Evolutionary conservation across 1,140 invertebrate genomes (phyloP).

Genomic region (Venturia canescens): DNA sequence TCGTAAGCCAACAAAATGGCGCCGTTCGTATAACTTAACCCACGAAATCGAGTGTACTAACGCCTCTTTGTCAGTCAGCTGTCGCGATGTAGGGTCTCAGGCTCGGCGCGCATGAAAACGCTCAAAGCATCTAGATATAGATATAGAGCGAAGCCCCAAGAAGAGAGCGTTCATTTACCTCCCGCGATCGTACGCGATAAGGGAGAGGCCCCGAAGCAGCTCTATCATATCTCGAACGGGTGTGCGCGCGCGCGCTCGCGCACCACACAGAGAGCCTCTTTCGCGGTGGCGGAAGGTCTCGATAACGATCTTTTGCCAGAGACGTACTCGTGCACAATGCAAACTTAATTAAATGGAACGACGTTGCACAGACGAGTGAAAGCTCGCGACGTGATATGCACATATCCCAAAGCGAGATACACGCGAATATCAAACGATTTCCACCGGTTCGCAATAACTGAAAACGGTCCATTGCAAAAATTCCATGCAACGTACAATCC

Average conservation of each 20-base stretch:
- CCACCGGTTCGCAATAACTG: neutral
- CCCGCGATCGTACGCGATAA: constrained; percentile 58
- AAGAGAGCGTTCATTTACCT: constrained; percentile 62
- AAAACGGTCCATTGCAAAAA: neutral
- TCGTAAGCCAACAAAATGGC: neutral
- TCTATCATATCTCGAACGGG: constrained; percentile 62
- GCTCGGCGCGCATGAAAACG: constrained; percentile 22
- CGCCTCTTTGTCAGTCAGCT: constrained; percentile 33
- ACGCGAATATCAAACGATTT: constrained; percentile 16
- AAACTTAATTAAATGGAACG: constrained; percentile 71
- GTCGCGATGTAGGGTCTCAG: constrained; percentile 43
- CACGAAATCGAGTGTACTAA: neutral
- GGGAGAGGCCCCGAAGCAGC: constrained; percentile 47
- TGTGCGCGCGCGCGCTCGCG: constrained; percentile 14
- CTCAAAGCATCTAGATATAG: constrained; percentile 9
- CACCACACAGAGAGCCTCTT: neutral
- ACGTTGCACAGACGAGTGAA: constrained; percentile 42
- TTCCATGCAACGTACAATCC: neutral
- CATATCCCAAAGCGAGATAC: neutral
- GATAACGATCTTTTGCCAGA: constrained; percentile 64
- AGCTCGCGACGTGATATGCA: constrained; percentile 24
- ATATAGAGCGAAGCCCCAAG: neutral
- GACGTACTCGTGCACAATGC: constrained; percentile 64
- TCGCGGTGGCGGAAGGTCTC: constrained; percentile 48
- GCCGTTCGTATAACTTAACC: neutral